Evolutionary conservation across 2,888 invertebrate genomes (phyloP).

Genomic region (Catocala fraxini): DNA sequence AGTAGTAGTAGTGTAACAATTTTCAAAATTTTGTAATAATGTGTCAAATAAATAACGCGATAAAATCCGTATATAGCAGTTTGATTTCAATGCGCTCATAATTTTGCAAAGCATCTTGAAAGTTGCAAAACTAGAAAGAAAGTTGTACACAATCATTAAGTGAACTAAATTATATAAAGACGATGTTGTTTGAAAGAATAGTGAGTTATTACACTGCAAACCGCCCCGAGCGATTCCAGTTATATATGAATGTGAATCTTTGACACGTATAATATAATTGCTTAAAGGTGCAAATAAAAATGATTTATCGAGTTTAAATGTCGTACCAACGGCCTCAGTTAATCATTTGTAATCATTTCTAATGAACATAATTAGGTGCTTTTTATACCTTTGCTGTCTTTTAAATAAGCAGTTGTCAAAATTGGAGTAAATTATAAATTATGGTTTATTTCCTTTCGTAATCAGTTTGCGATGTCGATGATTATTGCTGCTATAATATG

Average conservation of each 20-base stretch:
- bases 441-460: neutral
- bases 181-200: conserved; percentile 19
- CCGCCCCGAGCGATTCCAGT: conserved; percentile 34
- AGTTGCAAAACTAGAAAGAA: conserved; percentile 16
- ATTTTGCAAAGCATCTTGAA: conserved; percentile 1
- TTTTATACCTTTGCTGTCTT: conserved; percentile 2
- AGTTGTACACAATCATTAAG: conserved; percentile 9
- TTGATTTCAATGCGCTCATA: neutral
- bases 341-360: conserved; percentile 19
- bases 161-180: conserved; percentile 18
- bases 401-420: conserved; percentile 11
- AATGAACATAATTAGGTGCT: conserved; percentile 17
- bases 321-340: conserved; percentile 15
- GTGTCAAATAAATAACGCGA: no score
- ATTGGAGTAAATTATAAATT: conserved; percentile 4
- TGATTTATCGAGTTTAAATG: conserved; percentile 38
- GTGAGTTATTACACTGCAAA: conserved; percentile 32
- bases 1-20: no score
- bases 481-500: no score
- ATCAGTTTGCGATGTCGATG: no score
- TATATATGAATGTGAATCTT: conserved; percentile 22
- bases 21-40: no score
- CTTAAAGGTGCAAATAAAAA: conserved; percentile 38
- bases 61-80: no score
- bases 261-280: conserved; percentile 24